phyloP scores from a whole-genome alignment of 2,797 vertebrate genomes.

The Pempheris klunzingeri region DNA sequence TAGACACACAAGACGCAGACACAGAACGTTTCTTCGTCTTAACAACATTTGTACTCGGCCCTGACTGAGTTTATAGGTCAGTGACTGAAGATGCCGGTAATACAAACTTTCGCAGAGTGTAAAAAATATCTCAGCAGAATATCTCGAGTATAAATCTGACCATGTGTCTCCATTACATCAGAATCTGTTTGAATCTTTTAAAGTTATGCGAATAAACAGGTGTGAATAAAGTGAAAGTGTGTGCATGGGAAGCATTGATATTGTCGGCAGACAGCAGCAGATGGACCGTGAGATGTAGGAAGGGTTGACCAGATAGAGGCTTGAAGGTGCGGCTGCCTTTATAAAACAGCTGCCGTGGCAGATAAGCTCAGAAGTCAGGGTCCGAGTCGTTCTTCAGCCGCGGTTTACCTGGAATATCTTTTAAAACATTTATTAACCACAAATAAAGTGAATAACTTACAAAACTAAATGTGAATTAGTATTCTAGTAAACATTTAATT shows the following conservation, averaged over 20 bases:
- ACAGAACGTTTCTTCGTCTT: slow-evolving; percentile 10
- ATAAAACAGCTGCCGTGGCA: slow-evolving; percentile 52
- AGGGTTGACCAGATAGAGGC: slow-evolving; percentile 34
- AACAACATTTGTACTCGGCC: slow-evolving; percentile 10
- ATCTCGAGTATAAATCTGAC: background rate
- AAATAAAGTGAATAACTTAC: slow-evolving; percentile 2
- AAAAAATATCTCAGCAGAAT: slow-evolving; percentile 21
- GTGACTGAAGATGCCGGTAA: slow-evolving; percentile 26
- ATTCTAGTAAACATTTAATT: background rate
- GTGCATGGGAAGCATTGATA: slow-evolving; percentile 21
- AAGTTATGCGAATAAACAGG: slow-evolving; percentile 25
- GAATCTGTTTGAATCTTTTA: slow-evolving; percentile 35
- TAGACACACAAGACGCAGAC: background rate
- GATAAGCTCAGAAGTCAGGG: slow-evolving; percentile 45
- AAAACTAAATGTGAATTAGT: background rate
- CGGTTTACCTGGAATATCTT: slow-evolving; percentile 12
- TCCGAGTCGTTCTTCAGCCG: slow-evolving; percentile 22
- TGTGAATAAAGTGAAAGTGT: slow-evolving; percentile 30
- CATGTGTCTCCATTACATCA: slow-evolving; percentile 21
- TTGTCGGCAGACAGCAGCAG: slow-evolving; percentile 48
- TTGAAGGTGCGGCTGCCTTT: slow-evolving; percentile 41
- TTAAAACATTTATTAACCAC: background rate
- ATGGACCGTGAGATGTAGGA: slow-evolving; percentile 46
- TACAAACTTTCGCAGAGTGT: slow-evolving; percentile 18
- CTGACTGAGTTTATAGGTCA: slow-evolving; percentile 25